Conservation (phyloP, 2,797 vertebrate species). For the Neosilurus mollespiculum region DNA sequence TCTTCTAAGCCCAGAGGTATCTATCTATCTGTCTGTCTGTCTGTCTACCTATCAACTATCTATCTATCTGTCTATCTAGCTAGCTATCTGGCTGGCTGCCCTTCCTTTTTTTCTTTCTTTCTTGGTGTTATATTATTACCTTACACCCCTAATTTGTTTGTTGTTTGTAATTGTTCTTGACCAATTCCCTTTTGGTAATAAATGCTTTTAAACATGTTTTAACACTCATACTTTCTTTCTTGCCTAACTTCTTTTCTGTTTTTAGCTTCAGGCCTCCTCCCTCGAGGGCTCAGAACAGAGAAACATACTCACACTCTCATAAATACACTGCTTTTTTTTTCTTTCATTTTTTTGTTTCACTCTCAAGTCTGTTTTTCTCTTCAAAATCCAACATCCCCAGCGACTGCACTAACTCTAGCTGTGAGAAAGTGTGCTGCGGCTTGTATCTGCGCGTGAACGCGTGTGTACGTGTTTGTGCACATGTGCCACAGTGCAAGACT, state of each 20-base stretch:
- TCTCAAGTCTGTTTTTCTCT: conserved; percentile 54
- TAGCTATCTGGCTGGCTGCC: background rate
- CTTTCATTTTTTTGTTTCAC: conserved; percentile 40
- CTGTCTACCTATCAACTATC: background rate
- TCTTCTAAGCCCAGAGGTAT: background rate
- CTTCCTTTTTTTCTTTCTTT: background rate
- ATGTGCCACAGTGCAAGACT: conserved; percentile 54
- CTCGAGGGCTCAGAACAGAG: conserved; percentile 28
- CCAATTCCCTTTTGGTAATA: background rate
- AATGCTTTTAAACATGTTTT: background rate
- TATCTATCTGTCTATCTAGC: background rate
- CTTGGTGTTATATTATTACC: conserved; percentile 50
- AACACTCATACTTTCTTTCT: background rate
- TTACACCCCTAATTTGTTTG: conserved; percentile 49
- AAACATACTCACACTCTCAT: conserved; percentile 18
- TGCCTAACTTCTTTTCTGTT: conserved; percentile 5
- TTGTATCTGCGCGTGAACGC: conserved; percentile 35
- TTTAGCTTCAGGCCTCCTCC: conserved; percentile 13
- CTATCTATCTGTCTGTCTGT: background rate
- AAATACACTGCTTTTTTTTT: conserved; percentile 43
- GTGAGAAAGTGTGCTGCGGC: conserved; percentile 34
- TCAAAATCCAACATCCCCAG: conserved; percentile 57
- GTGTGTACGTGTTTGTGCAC: conserved; percentile 50
- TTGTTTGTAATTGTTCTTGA: too few species aligned
- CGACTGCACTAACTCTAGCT: conserved; percentile 43